Evolutionary conservation across 2,113 vertebrate species (phyloP).

Genomic region (Brachyistius frenatus): DNA sequence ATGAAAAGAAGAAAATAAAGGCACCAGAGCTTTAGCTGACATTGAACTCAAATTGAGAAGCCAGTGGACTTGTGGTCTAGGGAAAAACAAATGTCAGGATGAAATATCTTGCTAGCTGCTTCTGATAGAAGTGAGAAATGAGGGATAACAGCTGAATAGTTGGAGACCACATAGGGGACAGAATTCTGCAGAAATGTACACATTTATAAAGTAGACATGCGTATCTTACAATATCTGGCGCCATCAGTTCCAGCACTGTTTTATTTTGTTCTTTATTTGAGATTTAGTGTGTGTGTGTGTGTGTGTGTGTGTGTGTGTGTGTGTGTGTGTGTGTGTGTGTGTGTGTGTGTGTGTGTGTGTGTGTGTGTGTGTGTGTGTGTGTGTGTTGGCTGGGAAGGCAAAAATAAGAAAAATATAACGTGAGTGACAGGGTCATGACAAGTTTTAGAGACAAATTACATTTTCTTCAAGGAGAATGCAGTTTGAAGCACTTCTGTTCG

Average conservation of each 20-base stretch:
- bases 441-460: constrained; percentile 7
- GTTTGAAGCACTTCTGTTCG: constrained; percentile 13
- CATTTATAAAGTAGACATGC: neutral
- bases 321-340: no score
- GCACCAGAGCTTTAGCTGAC: constrained; percentile 55
- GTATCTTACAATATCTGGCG: no score
- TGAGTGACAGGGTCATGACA: neutral
- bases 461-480: constrained; percentile 35
- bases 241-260: no score
- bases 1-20: constrained; percentile 71
- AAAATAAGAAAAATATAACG: neutral
- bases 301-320: no score
- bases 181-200: neutral
- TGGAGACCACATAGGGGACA: neutral
- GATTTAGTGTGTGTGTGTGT: neutral
- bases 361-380: neutral
- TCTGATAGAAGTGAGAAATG: constrained; percentile 49
- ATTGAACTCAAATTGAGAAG: constrained; percentile 67
- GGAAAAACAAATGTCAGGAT: constrained; percentile 50
- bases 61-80: constrained; percentile 46
- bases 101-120: constrained; percentile 34
- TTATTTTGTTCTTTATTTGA: neutral
- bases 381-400: neutral
- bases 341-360: no score
- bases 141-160: constrained; percentile 14